These are phyloP conservation scores for Xenus cinereus DNA, from an alignment of 2,113 vertebrate genomes.

Conservation along the genomic window DNA sequence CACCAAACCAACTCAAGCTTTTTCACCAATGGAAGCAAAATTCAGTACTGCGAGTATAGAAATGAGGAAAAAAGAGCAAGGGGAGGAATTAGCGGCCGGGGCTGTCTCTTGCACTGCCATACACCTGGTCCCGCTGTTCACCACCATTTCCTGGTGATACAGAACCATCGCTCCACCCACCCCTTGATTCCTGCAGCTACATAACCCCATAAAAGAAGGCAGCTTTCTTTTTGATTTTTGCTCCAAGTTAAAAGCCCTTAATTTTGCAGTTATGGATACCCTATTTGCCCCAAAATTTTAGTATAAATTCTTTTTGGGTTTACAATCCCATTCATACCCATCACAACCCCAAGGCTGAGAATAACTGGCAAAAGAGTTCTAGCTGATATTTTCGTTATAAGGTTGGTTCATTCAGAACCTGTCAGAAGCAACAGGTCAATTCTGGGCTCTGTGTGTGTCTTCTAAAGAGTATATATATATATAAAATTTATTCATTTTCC, in stretches of 20 bases:
- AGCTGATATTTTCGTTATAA: not conserved
- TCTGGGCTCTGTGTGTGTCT: not conserved
- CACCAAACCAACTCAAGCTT: not conserved
- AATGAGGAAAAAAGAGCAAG: not conserved
- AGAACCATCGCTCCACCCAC: not conserved
- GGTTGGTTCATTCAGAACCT: not conserved
- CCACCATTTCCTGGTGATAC: not conserved
- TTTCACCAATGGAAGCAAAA: not conserved
- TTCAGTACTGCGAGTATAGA: not conserved
- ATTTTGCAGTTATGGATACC: not conserved
- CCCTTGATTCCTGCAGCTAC: not conserved
- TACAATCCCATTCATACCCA: not conserved
- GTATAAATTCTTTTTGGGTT: not conserved
- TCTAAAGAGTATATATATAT: not conserved
- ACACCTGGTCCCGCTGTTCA: not conserved
- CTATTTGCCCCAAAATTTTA: not conserved
- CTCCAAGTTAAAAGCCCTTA: not conserved
- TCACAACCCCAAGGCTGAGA: not conserved
- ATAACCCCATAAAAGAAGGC: too few relatives aligned
- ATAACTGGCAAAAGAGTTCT: not conserved
- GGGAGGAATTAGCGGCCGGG: not conserved
- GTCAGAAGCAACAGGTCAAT: not conserved
- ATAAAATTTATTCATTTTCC: not conserved
- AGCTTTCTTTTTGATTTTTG: not conserved
- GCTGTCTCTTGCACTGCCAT: not conserved